Conservation (phyloP, 2,113 vertebrate species). For the Bucco capensis region DNA sequence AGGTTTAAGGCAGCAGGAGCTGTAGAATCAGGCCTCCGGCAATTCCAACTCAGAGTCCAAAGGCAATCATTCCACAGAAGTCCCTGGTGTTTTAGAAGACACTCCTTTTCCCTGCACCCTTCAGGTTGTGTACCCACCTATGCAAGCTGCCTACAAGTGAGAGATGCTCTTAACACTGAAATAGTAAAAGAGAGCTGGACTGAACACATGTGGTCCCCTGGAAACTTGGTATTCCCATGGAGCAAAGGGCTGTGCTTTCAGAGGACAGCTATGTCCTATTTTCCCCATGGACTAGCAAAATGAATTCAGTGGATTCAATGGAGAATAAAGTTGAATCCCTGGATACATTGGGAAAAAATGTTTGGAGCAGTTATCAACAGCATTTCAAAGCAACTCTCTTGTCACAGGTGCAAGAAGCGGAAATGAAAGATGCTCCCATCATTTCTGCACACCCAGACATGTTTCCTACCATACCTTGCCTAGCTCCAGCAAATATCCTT, state of each 20-base stretch:
- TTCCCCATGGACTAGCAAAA: not conserved
- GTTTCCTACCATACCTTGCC: not conserved
- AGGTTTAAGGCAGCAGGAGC: not conserved
- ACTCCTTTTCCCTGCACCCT: not conserved
- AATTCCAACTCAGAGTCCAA: not conserved
- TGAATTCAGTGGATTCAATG: not conserved
- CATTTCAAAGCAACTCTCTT: not conserved
- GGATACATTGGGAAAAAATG: not conserved
- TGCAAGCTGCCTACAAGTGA: accelerated
- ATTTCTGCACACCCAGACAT: accelerated
- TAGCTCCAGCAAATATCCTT: not conserved
- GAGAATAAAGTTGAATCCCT: not conserved
- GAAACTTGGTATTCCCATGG: accelerated
- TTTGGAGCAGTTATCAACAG: not conserved
- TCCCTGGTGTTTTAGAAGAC: not conserved
- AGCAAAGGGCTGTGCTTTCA: not conserved
- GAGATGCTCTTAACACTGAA: not conserved
- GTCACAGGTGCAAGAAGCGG: not conserved
- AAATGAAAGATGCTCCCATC: not conserved
- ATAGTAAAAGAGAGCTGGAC: not conserved
- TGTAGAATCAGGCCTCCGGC: not conserved
- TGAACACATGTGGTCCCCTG: accelerated
- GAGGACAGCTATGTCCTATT: not conserved
- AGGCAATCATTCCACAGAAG: not conserved
- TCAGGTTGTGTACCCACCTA: not conserved